phyloP scores from a whole-genome alignment of 2,888 invertebrate genomes.

The Agonopterix arenella region DNA sequence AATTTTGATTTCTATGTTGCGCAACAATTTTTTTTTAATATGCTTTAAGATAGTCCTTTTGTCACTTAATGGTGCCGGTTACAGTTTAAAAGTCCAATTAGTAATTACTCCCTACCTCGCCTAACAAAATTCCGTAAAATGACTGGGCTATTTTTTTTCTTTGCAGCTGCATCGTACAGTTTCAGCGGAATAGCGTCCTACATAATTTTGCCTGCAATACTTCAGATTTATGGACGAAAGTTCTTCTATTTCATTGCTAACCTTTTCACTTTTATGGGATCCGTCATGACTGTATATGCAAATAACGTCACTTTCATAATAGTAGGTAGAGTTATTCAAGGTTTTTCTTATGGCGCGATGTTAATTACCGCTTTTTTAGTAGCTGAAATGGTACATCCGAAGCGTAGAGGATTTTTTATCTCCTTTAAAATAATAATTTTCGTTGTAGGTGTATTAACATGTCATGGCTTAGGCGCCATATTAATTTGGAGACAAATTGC shows the following conservation, averaged over 20 bases:
- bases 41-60: too few relatives aligned
- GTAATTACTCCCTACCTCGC: too few relatives aligned
- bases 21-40: too few relatives aligned
- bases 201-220: slow-evolving; percentile 13
- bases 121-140: too few relatives aligned
- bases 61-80: too few relatives aligned
- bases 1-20: too few relatives aligned
- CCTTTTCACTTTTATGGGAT: slow-evolving; percentile 10
- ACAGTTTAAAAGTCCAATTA: too few relatives aligned
- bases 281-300: slow-evolving; percentile 13
- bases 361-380: slow-evolving; percentile 13
- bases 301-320: slow-evolving; percentile 12
- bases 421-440: background rate
- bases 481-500: slow-evolving; percentile 17
- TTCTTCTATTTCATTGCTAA: slow-evolving; percentile 13
- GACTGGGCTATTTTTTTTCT: too few relatives aligned
- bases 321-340: slow-evolving; percentile 15
- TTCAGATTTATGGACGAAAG: slow-evolving; percentile 19
- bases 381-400: slow-evolving; percentile 18
- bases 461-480: slow-evolving; percentile 13
- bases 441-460: slow-evolving; percentile 2
- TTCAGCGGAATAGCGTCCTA: slow-evolving; percentile 11
- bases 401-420: slow-evolving; percentile 16
- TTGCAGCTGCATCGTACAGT: slow-evolving; percentile 8
- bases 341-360: slow-evolving; percentile 14